Base-by-base conservation (phyloP, 1,140 invertebrate species). In the Brachionus rubens region DNA sequence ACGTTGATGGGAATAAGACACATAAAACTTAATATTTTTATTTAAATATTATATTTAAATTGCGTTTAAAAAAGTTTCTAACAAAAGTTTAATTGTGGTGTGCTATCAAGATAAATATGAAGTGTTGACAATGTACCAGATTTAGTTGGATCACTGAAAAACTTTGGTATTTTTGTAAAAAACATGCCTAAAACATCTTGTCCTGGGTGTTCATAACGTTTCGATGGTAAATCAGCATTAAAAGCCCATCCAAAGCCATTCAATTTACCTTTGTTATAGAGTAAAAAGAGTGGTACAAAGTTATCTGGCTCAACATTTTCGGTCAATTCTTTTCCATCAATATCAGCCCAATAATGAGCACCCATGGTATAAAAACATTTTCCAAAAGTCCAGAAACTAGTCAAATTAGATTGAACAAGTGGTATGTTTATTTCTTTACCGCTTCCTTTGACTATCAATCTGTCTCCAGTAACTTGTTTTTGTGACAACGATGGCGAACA, bases 281-380 rank as follows among this genome's bases (percentile, higher is more conserved):
- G 77, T 3, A 81, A 76, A 52, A 83, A 82, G 2, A 80, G 77
- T 0, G 82, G 82, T 65, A 79, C 80, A 43, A 82, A 80, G 0
- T 80, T 54, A 1, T 80, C 78, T 77, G 80, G 81, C 14, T 67
- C 54, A 78, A 80, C 79, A 40, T 81, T 78, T 7, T 56, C 47
- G 9, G 75, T 75, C 3, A 78, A 30, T 81, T 10, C n/a, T 26
- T 3, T 50, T 36, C 68, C 68, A 50, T 72, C 46, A 40, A 72
- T 54, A 50, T 72, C 77, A 50, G 79, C 82, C 81, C 82, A 83
- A 56, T 82, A 83, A 43, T 81, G 79, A 19, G 77, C 54, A 21
- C 81, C 83, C 82, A 84, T 84, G 1, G 79, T 77, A 16, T 50
- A 26, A 75, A 83, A 82, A 75, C 83, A 84, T 56, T 79, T 76